Evolutionary conservation across 2,888 invertebrate species (phyloP).

Genomic region (Leptopilina syphax): DNA sequence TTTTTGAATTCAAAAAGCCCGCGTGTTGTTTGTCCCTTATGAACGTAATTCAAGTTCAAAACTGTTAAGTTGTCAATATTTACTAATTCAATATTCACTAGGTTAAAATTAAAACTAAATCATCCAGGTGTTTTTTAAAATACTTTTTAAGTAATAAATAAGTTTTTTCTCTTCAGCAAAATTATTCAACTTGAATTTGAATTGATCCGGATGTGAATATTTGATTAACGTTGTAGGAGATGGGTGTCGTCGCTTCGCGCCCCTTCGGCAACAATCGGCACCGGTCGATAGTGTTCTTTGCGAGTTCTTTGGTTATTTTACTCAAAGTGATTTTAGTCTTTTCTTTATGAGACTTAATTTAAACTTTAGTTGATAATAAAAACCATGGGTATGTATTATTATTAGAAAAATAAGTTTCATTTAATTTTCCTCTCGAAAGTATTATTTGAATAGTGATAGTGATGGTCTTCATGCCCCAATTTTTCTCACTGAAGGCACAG

Average conservation of each 20-base stretch:
- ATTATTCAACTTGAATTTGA: neutral
- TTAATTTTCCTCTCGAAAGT: neutral
- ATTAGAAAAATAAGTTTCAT: neutral
- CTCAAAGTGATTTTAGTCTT: slow-evolving; percentile 10
- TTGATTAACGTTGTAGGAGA: slow-evolving; percentile 6
- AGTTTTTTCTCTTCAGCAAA: neutral
- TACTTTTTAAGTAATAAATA: neutral
- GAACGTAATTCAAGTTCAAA: neutral
- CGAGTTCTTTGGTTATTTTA: slow-evolving; percentile 40
- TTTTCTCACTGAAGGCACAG: neutral
- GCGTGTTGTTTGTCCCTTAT: neutral
- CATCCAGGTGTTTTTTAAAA: too few relatives aligned
- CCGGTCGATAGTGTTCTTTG: slow-evolving; percentile 35
- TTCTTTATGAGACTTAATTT: slow-evolving; percentile 28
- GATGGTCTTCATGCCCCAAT: neutral
- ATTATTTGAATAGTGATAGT: neutral
- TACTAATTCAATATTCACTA: too few relatives aligned
- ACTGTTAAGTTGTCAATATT: neutral
- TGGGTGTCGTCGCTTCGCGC: slow-evolving; percentile 42
- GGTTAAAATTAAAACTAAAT: neutral
- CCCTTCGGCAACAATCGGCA: slow-evolving; percentile 35
- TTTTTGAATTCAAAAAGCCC: neutral
- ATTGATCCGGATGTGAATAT: neutral
- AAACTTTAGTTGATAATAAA: slow-evolving; percentile 26
- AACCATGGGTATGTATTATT: slow-evolving; percentile 45